Evolutionary conservation across 2,113 vertebrate genomes (phyloP), one percentile per base, ranked within the genome.

Genomic region (Rousettus leschenaultii): DNA sequence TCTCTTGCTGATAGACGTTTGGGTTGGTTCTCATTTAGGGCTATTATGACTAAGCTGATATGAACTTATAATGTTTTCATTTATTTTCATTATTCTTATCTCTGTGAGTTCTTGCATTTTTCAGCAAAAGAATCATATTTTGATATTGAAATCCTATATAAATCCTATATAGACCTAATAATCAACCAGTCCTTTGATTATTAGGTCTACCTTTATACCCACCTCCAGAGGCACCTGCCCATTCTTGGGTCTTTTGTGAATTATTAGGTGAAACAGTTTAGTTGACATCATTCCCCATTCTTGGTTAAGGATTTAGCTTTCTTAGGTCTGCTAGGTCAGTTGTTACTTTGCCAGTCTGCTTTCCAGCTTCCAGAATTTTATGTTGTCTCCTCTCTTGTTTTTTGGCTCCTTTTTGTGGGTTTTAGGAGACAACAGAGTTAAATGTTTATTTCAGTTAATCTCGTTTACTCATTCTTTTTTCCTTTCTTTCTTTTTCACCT

Each of bases 71-170:
- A 83, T 73, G 45, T 83, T 59, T 71, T 70, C 15, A 21, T n/a
- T 94, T 85, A 65, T 92, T 94, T 95, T 92, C n/a, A 87, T 63
- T 80, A 86, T 5, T 86, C 18, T 80, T 91, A 51, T 51, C 35
- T 78, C 21, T 70, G 26, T 79, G 51, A 55, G 26, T 89, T 95
- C 55, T 71, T 91, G 3, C 11, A 85, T 80, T 92, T 94, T 91
- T 88, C 71, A 91, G 26, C 75, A 65, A 53, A 93, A 91, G 61
- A 84, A 10, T 88, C 61, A 43, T 22, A 53, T 71, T 89, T 48
- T 26, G 77, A 90, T 19, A 74, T 74, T 70, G 53, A 92, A 96
- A 77, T 92, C 21, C 63, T 22, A 33, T 40, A 40, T 40, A 40
- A 40, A 40, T 40, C 40, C 40, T 40, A 40, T 40, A 40, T 40